These are phyloP conservation scores for Auanema freiburgensis DNA, from an alignment of 2,888 invertebrate species.

Conservation along the genomic window DNA sequence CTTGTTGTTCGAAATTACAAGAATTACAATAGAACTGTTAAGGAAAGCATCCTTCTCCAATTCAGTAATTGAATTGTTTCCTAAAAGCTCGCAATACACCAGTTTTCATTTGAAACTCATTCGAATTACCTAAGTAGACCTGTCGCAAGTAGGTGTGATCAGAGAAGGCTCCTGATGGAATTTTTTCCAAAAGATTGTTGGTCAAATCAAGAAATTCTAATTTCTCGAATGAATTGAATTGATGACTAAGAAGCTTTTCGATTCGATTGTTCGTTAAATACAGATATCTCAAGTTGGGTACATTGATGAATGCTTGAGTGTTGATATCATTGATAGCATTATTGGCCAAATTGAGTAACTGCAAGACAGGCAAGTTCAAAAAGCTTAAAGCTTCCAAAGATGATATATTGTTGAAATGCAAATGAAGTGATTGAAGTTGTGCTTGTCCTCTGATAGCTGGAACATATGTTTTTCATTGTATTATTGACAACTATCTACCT, in stretches of 20 bases:
- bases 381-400: conserved; percentile 58
- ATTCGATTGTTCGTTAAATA: conserved; percentile 61
- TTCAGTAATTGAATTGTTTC: conserved; percentile 12
- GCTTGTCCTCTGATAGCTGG: conserved; percentile 63
- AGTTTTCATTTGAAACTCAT: conserved; percentile 15
- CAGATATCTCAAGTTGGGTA: conserved; percentile 61
- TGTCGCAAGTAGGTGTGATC: conserved; percentile 54
- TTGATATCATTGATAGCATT: conserved; percentile 51
- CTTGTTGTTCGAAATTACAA: conserved; percentile 56
- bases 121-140: conserved; percentile 54
- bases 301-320: conserved; percentile 62
- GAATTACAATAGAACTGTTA: conserved; percentile 56
- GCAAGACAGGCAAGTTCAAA: conserved; percentile 62
- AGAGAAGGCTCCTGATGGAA: conserved; percentile 43
- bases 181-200: conserved; percentile 36
- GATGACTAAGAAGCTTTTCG: conserved; percentile 39
- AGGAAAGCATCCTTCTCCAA: conserved; percentile 57
- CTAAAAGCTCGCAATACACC: conserved; percentile 4
- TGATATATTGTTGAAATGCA: conserved; percentile 59
- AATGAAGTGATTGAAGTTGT: conserved; percentile 60
- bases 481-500: conserved; percentile 29
- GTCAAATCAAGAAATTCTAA: conserved; percentile 59
- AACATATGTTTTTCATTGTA: conserved; percentile 9
- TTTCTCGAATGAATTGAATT: conserved; percentile 61
- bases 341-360: conserved; percentile 59